Percentiles rank a stretch among this genome's conserved stretches.
Conservation (phyloP, 2,113 vertebrate genomes). For the Melanerpes formicivorus region DNA sequence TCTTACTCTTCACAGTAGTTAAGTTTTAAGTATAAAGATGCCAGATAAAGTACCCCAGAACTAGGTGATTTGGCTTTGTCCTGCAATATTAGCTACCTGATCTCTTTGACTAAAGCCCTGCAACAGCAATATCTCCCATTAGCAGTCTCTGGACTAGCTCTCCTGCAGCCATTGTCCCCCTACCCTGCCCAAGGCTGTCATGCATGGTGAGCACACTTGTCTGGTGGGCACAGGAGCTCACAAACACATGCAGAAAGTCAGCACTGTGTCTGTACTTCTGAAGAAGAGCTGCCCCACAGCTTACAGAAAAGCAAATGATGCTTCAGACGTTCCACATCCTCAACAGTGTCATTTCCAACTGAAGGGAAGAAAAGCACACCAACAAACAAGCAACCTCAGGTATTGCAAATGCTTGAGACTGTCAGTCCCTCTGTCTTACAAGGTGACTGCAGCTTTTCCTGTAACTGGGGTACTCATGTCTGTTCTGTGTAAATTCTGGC, state of each 20-base stretch:
- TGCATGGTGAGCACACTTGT: accelerated
- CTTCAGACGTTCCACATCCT: background rate
- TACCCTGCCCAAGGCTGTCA: background rate
- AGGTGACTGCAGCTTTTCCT: background rate
- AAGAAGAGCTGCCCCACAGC: background rate
- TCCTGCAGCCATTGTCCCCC: background rate
- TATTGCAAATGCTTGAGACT: background rate
- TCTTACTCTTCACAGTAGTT: background rate
- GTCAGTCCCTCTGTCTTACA: background rate
- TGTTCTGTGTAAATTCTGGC: background rate
- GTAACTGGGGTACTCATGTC: background rate
- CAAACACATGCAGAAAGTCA: background rate
- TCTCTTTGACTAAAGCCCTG: background rate
- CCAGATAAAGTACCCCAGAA: background rate
- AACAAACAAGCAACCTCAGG: too few species aligned
- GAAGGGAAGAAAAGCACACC: background rate
- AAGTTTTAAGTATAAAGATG: background rate
- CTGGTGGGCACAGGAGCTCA: background rate
- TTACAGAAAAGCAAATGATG: background rate
- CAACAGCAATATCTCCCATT: background rate
- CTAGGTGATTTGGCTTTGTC: background rate
- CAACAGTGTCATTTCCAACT: background rate
- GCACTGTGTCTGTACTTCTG: accelerated
- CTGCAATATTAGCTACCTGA: background rate
- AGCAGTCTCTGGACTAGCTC: background rate